These are phyloP conservation scores for Orcinus orca DNA, from an alignment of 2,113 vertebrate genomes.

Conservation along the genomic window DNA sequence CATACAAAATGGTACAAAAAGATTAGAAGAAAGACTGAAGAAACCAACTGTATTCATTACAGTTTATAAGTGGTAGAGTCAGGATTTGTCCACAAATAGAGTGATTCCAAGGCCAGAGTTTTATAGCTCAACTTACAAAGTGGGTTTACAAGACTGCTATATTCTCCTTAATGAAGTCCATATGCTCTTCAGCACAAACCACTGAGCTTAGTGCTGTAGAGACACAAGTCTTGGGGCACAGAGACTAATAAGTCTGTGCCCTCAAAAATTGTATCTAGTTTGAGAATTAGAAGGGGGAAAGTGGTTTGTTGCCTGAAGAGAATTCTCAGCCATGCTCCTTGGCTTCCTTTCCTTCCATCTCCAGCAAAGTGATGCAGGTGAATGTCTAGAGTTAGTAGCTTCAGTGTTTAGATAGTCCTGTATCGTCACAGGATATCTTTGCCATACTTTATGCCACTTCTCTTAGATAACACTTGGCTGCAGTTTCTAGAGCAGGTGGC, in stretches of 20 bases:
- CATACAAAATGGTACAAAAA: not conserved
- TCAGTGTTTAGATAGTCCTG: not conserved
- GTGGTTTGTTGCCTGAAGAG: not conserved
- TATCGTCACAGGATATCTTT: not conserved
- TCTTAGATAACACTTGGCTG: slow-evolving; percentile 73
- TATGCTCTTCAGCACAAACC: not conserved
- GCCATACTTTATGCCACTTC: slow-evolving; percentile 22
- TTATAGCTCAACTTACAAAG: not conserved
- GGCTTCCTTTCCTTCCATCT: not conserved
- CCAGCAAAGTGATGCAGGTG: not conserved
- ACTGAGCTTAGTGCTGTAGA: not conserved
- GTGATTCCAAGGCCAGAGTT: not conserved
- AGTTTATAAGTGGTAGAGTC: not conserved
- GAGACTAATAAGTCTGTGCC: not conserved
- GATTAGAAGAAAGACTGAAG: not conserved
- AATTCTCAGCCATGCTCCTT: not conserved
- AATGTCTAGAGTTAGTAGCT: not conserved
- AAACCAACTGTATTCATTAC: not conserved
- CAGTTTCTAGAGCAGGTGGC: slow-evolving; percentile 69
- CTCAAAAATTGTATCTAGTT: not conserved
- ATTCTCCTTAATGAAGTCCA: not conserved
- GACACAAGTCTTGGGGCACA: not conserved
- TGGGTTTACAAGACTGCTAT: not conserved
- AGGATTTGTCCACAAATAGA: not conserved
- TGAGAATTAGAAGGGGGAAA: not conserved